Evolutionary conservation across 1,140 invertebrate species (phyloP).

Genomic region (Gryllus bimaculatus): DNA sequence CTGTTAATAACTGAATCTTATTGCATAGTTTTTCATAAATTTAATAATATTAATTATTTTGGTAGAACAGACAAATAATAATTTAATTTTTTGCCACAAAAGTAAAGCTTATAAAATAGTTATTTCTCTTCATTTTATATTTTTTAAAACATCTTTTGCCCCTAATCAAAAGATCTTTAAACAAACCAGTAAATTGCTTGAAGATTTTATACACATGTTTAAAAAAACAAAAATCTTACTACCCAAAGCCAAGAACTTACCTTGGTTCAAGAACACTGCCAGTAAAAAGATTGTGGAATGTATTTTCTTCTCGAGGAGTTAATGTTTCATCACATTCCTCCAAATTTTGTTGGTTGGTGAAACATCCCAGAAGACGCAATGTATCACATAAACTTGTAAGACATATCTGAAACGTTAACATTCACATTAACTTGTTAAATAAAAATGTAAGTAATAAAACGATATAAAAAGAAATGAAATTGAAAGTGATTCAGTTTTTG

Average conservation of each 20-base stretch:
- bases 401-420: constrained; percentile 53
- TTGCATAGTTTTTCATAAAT: too few relatives aligned
- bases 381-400: constrained; percentile 88
- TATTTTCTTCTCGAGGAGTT: constrained; percentile 28
- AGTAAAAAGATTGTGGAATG: constrained; percentile 60
- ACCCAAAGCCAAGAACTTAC: constrained; percentile 23
- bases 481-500: not conserved
- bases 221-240: too few relatives aligned
- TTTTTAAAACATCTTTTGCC: too few relatives aligned
- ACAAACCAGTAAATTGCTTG: too few relatives aligned
- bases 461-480: not conserved
- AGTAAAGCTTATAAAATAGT: too few relatives aligned
- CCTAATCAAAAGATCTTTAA: too few relatives aligned
- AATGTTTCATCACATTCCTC: constrained; percentile 34
- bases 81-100: too few relatives aligned
- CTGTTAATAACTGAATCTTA: too few relatives aligned
- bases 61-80: too few relatives aligned
- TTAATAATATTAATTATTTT: too few relatives aligned
- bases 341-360: constrained; percentile 50
- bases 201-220: too few relatives aligned
- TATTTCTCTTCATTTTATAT: too few relatives aligned
- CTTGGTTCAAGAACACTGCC: constrained; percentile 56
- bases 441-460: not conserved
- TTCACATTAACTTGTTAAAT: not conserved
- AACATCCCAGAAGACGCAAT: constrained; percentile 82